Base-by-base conservation (phyloP, 2,888 invertebrate species). In the Drosophila multiciliata region DNA sequence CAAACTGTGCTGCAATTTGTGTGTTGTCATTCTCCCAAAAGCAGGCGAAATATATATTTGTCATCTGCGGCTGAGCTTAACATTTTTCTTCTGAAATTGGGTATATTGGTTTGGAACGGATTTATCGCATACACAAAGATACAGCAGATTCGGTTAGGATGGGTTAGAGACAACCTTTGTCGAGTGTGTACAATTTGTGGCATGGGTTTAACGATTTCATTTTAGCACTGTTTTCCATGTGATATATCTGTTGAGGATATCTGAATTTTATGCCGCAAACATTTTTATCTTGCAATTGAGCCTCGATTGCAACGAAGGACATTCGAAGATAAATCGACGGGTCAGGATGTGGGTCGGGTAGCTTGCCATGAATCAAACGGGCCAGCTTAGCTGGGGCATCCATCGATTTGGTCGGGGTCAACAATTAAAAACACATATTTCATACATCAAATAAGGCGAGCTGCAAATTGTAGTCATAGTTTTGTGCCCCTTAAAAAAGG, bases 371-470 rank as follows among this genome's bases (percentile, higher is more conserved):
- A 77, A 82, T 80, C 78, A 75, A 67, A 58, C 48, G 64, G 32
- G 32, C 23, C 53, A 55, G 40, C 42, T 45, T n/a, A 42, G 29
- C 54, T 38, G 26, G 40, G 15, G 61, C 74, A 66, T 75, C 72
- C 74, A 66, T 75, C 80, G 67, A 72, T 78, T 65, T 42, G 42
- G 67, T 42, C 42, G 62, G 62, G 72, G 72, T 75, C 71, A 82
- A 84, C 89, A 85, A 85, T 85, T 85, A 85, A 85, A 88, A 85
- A 17, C 83, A 57, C 77, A 85, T 88, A 86, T 82, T 80, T 85
- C 87, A 85, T 80, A 82, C 66, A 70, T 66, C 71, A 64, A 61
- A 70, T 73, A 65, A 70, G 40, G 53, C 52, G 35, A 72, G 35
- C 73, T 61, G 61, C 40, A 72, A 58, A 49, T 42, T 54, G 36